Evolutionary conservation across 2,113 vertebrate species (phyloP), one percentile per base, ranked within the genome.

Genomic region (Sinocyclocheilus grahami): DNA sequence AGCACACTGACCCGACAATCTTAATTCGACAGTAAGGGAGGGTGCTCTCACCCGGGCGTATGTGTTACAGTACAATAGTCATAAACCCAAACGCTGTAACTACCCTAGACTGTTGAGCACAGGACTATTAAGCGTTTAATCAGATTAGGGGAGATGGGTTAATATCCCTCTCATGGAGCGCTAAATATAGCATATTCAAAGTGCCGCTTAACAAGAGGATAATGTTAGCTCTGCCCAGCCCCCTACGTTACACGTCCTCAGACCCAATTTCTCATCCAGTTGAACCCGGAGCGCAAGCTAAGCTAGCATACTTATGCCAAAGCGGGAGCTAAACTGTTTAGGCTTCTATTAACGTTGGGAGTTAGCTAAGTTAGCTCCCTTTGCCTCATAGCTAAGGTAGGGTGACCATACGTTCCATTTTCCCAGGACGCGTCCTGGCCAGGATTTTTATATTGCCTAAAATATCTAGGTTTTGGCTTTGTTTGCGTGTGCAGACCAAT

Each of bases 91-190:
- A 10, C 30, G 46, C 58, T 84, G 74, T 63, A 53, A 83, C 86
- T 60, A 62, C 58, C 80, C 84, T 11, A 85, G 71, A 53, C 85
- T 78, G 55, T 71, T 86, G 65, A 88, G 78, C 84, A 87, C 81
- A 81, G 62, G 82, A 62, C 60, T 65, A 84, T 81, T 89, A 87
- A 90, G 86, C 83, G 16, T 67, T 78, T 89, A 88, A 91, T 88
- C 80, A 87, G 90, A 89, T 90, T 91, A 87, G 30, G 24, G 63
- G 46, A 88, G 78, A 67, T 79, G 74, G 84, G 89, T 85, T 86
- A 90, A 91, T 90, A 80, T 87, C 84, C 89, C 89, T 78, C 86
- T 87, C 72, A 83, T 79, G 20, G 39, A 85, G 82, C 3, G n/a
- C 89, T 87, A 89, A 88, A 91, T 87, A 83, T 90, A 91, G 89